Base-by-base conservation (phyloP, 1,140 invertebrate species). In the Phthorimaea operculella region DNA sequence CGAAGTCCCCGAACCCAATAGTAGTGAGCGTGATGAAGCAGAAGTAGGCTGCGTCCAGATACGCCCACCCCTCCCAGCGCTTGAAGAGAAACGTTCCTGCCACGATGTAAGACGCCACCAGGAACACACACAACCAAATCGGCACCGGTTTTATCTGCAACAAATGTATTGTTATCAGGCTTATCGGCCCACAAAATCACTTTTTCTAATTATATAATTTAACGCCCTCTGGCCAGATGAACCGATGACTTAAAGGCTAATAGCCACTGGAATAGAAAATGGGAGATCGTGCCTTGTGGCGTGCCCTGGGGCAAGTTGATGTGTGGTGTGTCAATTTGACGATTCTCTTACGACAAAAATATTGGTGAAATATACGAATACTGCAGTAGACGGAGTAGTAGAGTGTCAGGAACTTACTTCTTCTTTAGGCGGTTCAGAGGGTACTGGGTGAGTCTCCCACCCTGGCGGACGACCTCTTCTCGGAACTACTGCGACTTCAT, bases 1-100 rank as follows among this genome's bases (percentile, higher is more conserved):
- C 96, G 70, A 96, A 94, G 74, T 98, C 96, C 0, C 96, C 96
- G 70, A 98, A 98, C 7, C 96, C 96, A 54, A 98, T 98, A 0
- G 96, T 98, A 0, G 96, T 97, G 36, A 98, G 87, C 0, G 96
- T 98, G 57, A 98, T 96, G 82, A 98, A 98, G 79, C 96, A 98
- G 81, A 98, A 98, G 78, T 98, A 98, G 0, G 95, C 94, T 0
- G 95, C 94, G 73, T 98, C 95, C 52, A 97, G 87, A 68, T 94
- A 95, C 0, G 88, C 88, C 96, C 96, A 98, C 36, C 90, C 87
- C 83, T 98, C 96, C 95, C 95, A 92, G 52, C 89, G 87, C 48
- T 89, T 90, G 82, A 98, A 97, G 0, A 97, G 88, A 56, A 90
- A 93, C 0, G 94, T 95, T 1, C 96, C 95, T 0, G 92, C 93